Percentiles rank a stretch among this genome's conserved stretches.
These are phyloP conservation scores for Sthenelais limicola DNA, from an alignment of 2,888 invertebrate genomes.

Conservation along the genomic window DNA sequence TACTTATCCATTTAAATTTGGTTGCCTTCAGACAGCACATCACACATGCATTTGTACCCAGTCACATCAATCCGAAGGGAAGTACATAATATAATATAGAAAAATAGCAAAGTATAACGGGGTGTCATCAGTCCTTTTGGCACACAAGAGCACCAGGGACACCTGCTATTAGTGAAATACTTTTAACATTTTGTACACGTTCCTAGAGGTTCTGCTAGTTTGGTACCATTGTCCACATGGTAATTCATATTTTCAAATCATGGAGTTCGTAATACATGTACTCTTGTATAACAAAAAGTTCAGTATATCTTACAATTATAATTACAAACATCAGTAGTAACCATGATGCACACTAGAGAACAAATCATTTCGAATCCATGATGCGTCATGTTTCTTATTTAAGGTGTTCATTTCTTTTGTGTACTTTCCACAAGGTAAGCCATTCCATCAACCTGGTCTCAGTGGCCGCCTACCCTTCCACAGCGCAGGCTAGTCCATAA, in stretches of 20 bases:
- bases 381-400: slow-evolving; percentile 13
- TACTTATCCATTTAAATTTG: background rate
- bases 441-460: slow-evolving; percentile 31
- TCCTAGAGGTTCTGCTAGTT: background rate
- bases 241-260: too few relatives aligned
- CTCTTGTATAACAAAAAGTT: slow-evolving; percentile 29
- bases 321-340: slow-evolving; percentile 37
- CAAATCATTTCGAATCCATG: slow-evolving; percentile 9
- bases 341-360: slow-evolving; percentile 37
- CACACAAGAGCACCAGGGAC: background rate
- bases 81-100: slow-evolving; percentile 24
- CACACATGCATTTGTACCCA: slow-evolving; percentile 31
- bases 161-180: slow-evolving; percentile 7
- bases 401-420: too few relatives aligned
- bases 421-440: slow-evolving; percentile 34
- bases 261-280: slow-evolving; percentile 8
- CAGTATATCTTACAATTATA: slow-evolving; percentile 38
- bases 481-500: slow-evolving; percentile 4
- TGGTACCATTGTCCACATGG: slow-evolving; percentile 9
- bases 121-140: slow-evolving; percentile 26
- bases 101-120: slow-evolving; percentile 34
- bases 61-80: slow-evolving; percentile 11
- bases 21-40: slow-evolving; percentile 12
- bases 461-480: slow-evolving; percentile 36
- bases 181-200: slow-evolving; percentile 4